A percentile compares a stretch with the other conserved stretches of the same genome.
These are phyloP conservation scores for Yponomeuta malinellus DNA, from an alignment of 2,888 invertebrate species.

Conservation along the genomic window DNA sequence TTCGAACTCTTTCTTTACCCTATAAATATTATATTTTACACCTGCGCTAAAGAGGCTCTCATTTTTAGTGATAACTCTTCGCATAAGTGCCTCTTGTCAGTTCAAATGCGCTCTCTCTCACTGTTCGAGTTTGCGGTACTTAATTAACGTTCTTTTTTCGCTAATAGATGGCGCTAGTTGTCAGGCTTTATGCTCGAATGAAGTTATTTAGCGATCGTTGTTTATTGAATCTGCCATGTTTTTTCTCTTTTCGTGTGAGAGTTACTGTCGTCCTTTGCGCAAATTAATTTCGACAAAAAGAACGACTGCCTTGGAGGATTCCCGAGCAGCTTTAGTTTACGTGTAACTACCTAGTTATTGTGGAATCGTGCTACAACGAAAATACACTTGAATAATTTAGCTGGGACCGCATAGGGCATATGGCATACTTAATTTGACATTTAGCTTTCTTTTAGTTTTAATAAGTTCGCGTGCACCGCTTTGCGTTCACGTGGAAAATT, in stretches of 20 bases:
- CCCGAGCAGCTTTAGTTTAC: background rate
- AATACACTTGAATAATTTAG: constrained; percentile 2
- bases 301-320: background rate
- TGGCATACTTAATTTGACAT: constrained; percentile 5
- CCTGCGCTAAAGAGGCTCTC: constrained; percentile 47
- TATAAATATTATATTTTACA: constrained; percentile 74
- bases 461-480: constrained; percentile 10
- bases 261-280: background rate
- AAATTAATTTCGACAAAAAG: background rate
- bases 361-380: background rate
- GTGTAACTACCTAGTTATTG: background rate
- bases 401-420: constrained; percentile 9
- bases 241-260: constrained; percentile 1
- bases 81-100: constrained; percentile 13
- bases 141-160: constrained; percentile 16
- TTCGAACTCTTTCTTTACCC: constrained; percentile 64
- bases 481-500: constrained; percentile 6
- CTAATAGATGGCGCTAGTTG: constrained; percentile 26
- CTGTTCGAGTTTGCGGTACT: background rate
- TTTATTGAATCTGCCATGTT: background rate
- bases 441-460: constrained; percentile 11
- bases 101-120: background rate
- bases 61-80: constrained; percentile 16
- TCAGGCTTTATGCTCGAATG: background rate
- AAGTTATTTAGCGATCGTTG: background rate